phyloP scores from a whole-genome alignment of 2,113 vertebrate genomes.

The Romanogobio albipinnatus region DNA sequence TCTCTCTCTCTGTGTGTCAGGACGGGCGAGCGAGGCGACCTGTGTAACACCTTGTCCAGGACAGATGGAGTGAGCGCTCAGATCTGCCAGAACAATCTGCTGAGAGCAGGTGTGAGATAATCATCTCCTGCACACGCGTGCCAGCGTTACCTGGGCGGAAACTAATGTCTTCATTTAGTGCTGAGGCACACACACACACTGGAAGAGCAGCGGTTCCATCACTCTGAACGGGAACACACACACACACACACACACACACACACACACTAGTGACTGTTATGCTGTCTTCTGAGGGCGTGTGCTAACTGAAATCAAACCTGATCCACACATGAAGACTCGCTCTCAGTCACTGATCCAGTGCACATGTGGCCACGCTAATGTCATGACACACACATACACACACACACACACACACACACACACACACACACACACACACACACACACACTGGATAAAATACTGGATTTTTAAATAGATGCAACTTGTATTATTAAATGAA shows the following conservation, averaged over 20 bases:
- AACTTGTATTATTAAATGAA: too few species aligned
- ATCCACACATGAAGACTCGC: too few species aligned
- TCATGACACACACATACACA: too few species aligned
- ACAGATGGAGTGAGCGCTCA: constrained; percentile 86
- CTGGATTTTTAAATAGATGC: too few species aligned
- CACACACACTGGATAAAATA: too few species aligned
- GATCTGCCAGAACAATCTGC: constrained; percentile 94
- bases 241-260: neutral
- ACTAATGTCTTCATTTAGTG: constrained; percentile 82
- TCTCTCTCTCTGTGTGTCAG: constrained; percentile 50
- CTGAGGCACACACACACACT: constrained; percentile 55
- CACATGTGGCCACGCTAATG: too few species aligned
- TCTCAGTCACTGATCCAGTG: too few species aligned
- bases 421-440: too few species aligned
- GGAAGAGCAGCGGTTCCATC: neutral
- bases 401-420: too few species aligned
- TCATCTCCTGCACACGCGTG: constrained; percentile 85
- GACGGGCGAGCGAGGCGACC: constrained; percentile 78
- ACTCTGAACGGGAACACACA: neutral
- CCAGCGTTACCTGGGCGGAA: constrained; percentile 80
- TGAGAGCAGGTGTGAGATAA: constrained; percentile 91
- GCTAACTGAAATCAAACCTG: too few species aligned
- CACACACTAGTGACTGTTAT: neutral
- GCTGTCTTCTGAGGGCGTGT: too few species aligned
- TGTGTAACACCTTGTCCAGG: constrained; percentile 86